Evolutionary conservation across 92 coral and sea anemone genomes (phyloP), one percentile per base, ranked within the genome.

Genomic region (Nematostella vectensis): DNA sequence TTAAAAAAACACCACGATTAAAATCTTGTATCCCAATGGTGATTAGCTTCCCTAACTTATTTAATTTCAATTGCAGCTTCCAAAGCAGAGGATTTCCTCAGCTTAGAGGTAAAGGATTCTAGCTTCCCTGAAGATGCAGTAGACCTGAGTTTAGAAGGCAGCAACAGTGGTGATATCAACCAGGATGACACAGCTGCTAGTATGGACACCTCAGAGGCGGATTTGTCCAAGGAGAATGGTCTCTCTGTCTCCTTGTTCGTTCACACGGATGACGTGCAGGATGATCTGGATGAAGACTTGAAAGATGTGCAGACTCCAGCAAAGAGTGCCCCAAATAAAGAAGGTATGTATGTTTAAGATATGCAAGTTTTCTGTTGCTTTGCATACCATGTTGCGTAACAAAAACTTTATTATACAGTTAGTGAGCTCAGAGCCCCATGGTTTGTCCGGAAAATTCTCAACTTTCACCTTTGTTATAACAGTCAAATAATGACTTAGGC

Each of bases 211-310:
- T 70, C 77, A 12, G 88, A 85, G 30, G 61, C 53, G 38, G 95
- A 85, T 27, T 63, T 69, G 8, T 75, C 95, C 15, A 79, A 76
- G 57, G 94, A 89, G 20, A 89, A 77, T 57, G 79, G 89, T 51
- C 56, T 87, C 55, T 91, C 98, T 6, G 91, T 91, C 42, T 91
- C 98, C 3, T 31, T 91, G 52, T 86, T 82, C 75, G 98, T 91
- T 16, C 88, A 91, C 63, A 86, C 98, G 4, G 98, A 91, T 63
- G 98, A 83, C 39, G 54, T 91, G 3, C 98, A 91, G 54, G 98
- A 91, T 78, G 98, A 91, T 51, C 57, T 91, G 23, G 98, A 86
- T 68, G 98, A 91, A 20, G 98, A 91, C 37, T 57, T 91, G 60
- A 91, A 72, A 39, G 88, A 81, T 51, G 83, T 79, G 11, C 94